These are phyloP conservation scores for Odocoileus hemionus DNA, from an alignment of 2,113 vertebrate species.

Conservation along the genomic window DNA sequence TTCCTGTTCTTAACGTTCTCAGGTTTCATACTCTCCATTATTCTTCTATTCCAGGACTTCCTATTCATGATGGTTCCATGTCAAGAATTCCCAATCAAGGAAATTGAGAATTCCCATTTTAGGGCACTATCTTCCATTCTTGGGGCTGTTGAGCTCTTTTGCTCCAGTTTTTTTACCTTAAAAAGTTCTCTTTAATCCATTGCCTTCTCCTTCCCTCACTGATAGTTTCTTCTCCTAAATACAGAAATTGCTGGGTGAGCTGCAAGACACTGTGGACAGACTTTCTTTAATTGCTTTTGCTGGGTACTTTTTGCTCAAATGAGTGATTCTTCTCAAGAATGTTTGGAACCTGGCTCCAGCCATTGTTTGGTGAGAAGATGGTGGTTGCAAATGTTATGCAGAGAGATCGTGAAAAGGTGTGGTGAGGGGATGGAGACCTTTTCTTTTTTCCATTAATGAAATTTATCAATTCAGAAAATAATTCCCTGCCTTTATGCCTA, in stretches of 20 bases:
- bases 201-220: fast-evolving
- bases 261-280: neutral
- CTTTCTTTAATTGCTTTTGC: neutral
- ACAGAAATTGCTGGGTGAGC: neutral
- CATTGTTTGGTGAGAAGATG: neutral
- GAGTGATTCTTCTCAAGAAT: neutral
- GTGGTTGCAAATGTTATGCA: neutral
- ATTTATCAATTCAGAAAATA: conserved; percentile 37
- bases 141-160: neutral
- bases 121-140: neutral
- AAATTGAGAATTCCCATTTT: neutral
- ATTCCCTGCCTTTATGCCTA: neutral
- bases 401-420: neutral
- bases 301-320: neutral
- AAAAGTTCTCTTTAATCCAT: neutral
- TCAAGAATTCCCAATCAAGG: neutral
- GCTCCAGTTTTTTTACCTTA: neutral
- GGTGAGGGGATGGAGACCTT: neutral
- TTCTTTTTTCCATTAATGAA: neutral
- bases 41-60: neutral
- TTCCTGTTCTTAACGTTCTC: neutral
- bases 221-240: neutral
- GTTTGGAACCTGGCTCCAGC: neutral
- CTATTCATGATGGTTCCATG: neutral
- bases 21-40: neutral